Conservation (phyloP, 2,888 invertebrate species). For the Callinectes sapidus region DNA sequence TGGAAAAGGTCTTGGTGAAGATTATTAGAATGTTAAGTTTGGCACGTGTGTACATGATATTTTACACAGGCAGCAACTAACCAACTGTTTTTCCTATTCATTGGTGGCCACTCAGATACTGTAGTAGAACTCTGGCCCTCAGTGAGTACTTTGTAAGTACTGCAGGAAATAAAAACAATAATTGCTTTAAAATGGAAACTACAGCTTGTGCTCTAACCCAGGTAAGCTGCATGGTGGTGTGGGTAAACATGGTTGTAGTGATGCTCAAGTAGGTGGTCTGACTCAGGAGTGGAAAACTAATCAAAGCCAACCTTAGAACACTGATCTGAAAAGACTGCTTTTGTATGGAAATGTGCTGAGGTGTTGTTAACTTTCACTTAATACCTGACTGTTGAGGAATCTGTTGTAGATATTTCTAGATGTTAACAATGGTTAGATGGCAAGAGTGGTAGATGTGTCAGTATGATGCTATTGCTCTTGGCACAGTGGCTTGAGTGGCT, state of each 20-base stretch:
- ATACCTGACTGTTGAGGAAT: background rate
- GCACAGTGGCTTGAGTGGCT: background rate
- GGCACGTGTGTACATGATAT: background rate
- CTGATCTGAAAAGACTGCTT: background rate
- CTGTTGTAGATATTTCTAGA: background rate
- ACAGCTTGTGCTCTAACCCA: conserved; percentile 44
- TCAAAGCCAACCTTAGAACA: background rate
- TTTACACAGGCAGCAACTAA: conserved; percentile 40
- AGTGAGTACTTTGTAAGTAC: conserved; percentile 54
- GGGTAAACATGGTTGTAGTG: background rate
- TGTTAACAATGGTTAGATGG: conserved; percentile 12
- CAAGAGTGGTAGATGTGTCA: background rate
- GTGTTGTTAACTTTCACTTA: conserved; percentile 10
- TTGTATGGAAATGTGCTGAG: background rate
- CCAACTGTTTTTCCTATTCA: conserved; percentile 44
- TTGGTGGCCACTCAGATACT: conserved; percentile 50
- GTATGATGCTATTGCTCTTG: background rate
- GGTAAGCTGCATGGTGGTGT: conserved; percentile 49
- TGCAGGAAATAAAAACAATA: conserved; percentile 35
- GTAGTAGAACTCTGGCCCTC: conserved; percentile 46
- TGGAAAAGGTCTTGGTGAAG: background rate
- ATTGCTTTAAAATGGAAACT: conserved; percentile 51
- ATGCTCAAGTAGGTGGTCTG: background rate
- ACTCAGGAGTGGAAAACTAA: conserved; percentile 13
- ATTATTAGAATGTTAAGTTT: background rate